Base-by-base conservation (phyloP, 2,113 vertebrate species). In the Gymnorhina tibicen region DNA sequence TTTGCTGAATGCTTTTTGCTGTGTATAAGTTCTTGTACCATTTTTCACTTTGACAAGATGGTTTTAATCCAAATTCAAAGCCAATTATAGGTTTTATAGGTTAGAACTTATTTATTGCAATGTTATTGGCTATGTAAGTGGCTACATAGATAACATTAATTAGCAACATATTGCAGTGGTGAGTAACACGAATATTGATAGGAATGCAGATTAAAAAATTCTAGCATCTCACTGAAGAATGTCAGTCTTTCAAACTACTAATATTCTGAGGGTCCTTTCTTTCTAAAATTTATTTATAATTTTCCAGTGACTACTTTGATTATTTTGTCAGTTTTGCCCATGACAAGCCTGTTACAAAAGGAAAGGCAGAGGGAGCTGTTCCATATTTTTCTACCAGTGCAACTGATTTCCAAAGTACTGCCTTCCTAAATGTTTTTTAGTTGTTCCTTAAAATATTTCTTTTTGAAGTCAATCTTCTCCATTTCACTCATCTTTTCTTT, bases 11-110 rank as follows among this genome's bases (percentile, higher is more conserved):
- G 18, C 12, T 69, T 87, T 89, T 74, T 42, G 24, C 32, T 83
- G 9, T 28, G 15, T 13, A 0, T 24, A 42, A 46, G 6, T n/a
- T 28, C 18, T 76, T 42, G 28, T 18, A 42, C 13, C 0, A 0
- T 72, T 91, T 83, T 70, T 63, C 18, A 20, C 16, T 69, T 56
- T 58, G 66, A 41, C n/a, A 21, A 41, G 9, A 28, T 15, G 10
- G 8, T 55, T 69, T 87, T 41, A 53, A n/a, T 70, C 19, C 67
- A 62, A 89, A 72, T 58, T 78, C 47, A 46, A 32, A 73, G 46
- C 19, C n/a, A 74, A 27, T 41, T 44, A 2, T 1, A 23, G 12
- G 37, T 52, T 73, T 68, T 58, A 28, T 7, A 74, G 37, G 13
- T 26, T 47, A 66, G 10, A 73, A 58, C 3, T 69, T 74, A 42